phyloP scores from a whole-genome alignment of 1,140 invertebrate species.

The Pseudomyrmex dendroicus region DNA sequence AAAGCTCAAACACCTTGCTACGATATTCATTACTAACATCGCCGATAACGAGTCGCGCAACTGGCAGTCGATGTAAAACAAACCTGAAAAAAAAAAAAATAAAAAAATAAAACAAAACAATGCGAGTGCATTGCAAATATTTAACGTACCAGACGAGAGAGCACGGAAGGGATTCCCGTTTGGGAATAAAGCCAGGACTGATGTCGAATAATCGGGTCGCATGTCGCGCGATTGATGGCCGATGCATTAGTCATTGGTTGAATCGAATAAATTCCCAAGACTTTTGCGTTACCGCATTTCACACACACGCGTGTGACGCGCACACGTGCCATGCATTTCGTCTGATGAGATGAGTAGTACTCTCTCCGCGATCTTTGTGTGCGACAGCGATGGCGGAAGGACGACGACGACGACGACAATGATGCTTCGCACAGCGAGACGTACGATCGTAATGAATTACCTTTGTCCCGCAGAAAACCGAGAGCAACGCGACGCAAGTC shows the following conservation, averaged over 20 bases:
- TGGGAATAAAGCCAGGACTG: slow-evolving; percentile 12
- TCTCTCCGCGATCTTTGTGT: background rate
- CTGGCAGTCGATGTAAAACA: slow-evolving; percentile 14
- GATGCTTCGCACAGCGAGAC: background rate
- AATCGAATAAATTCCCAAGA: slow-evolving; percentile 17
- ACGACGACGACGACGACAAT: slow-evolving; percentile 2
- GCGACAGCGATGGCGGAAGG: background rate
- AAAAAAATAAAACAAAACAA: background rate
- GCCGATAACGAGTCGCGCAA: slow-evolving; percentile 36
- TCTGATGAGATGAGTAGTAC: background rate
- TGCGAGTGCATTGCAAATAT: slow-evolving; percentile 37
- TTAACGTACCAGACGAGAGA: slow-evolving; percentile 1
- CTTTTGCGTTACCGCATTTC: background rate
- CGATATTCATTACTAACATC: slow-evolving; percentile 43
- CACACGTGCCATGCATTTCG: background rate
- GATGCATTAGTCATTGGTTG: slow-evolving; percentile 18
- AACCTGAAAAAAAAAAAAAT: background rate
- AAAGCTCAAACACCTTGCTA: slow-evolving; percentile 17
- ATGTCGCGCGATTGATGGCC: slow-evolving; percentile 14
- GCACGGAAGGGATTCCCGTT: background rate
- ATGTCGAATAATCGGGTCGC: slow-evolving; percentile 20
- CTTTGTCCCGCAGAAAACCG: slow-evolving; percentile 83
- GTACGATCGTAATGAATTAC: slow-evolving; percentile 57
- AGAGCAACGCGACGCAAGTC: slow-evolving; percentile 88
- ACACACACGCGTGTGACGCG: background rate